Conservation (phyloP, 1,140 invertebrate genomes). For the Olivierus martensii region DNA sequence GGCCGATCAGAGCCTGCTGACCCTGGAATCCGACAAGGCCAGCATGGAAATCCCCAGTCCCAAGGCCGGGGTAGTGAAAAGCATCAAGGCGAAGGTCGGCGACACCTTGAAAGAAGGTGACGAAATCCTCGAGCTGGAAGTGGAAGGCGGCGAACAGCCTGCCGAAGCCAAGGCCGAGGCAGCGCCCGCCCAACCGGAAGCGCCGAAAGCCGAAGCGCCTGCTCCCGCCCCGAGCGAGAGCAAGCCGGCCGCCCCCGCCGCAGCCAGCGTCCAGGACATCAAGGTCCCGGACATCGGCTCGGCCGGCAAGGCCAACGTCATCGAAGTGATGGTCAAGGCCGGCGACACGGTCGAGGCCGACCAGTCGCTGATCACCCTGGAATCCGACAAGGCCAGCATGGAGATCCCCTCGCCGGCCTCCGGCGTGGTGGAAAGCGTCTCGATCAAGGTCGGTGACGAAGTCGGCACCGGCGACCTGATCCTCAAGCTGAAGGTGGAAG, state of each 20-base stretch:
- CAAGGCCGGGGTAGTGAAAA: too few relatives aligned
- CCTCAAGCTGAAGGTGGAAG: too few relatives aligned
- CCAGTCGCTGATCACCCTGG: constrained; percentile 7
- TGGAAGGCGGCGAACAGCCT: neutral
- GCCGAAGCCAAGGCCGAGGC: neutral
- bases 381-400: constrained; percentile 13
- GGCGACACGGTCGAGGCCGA: constrained; percentile 4
- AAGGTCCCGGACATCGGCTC: neutral
- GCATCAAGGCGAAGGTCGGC: too few relatives aligned
- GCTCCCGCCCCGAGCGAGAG: neutral
- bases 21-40: too few relatives aligned
- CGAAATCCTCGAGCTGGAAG: neutral
- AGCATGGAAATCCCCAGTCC: too few relatives aligned
- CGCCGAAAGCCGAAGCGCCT: neutral
- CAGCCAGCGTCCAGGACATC: too few relatives aligned
- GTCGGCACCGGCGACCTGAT: neutral
- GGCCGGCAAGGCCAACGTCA: neutral
- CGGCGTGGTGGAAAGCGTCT: neutral
- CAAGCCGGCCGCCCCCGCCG: neutral
- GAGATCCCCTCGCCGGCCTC: constrained; percentile 7
- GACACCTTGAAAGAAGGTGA: too few relatives aligned
- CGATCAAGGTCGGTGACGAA: neutral
- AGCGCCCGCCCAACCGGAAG: neutral
- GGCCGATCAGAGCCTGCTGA: constrained; percentile 3
- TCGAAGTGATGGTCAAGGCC: constrained; percentile 3